Evolutionary conservation across 1,140 invertebrate species (phyloP).

Genomic region (Tetragonula clypearis): DNA sequence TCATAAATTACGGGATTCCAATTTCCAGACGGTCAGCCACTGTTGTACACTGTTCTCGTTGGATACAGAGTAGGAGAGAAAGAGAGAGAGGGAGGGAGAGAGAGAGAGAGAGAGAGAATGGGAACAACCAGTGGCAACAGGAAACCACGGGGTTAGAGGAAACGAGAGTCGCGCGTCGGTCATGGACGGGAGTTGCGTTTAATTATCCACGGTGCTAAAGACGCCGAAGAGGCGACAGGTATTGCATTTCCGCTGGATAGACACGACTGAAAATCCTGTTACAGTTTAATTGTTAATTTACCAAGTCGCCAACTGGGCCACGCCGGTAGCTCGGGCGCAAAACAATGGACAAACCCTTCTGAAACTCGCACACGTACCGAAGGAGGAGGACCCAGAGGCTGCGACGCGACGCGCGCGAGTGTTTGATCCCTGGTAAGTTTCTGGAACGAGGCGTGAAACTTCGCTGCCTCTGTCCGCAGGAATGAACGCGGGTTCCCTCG

Average conservation of each 20-base stretch:
- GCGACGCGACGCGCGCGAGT: background rate
- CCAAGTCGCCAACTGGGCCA: slow-evolving; percentile 53
- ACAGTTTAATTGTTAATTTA: slow-evolving; percentile 76
- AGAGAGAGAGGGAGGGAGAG: too few relatives aligned
- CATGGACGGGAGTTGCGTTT: slow-evolving; percentile 65
- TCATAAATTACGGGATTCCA: slow-evolving; percentile 74
- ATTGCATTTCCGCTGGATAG: slow-evolving; percentile 65
- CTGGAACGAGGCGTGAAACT: slow-evolving; percentile 42
- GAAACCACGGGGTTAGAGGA: slow-evolving; percentile 27
- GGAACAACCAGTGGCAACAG: slow-evolving; percentile 25
- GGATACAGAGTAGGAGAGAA: background rate
- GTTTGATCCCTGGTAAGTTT: slow-evolving; percentile 38
- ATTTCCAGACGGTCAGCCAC: slow-evolving; percentile 68
- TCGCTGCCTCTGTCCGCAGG: slow-evolving; percentile 3
- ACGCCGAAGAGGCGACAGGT: slow-evolving; percentile 37
- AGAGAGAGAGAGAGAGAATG: background rate
- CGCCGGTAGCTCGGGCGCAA: slow-evolving; percentile 27
- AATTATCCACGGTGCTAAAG: slow-evolving; percentile 70
- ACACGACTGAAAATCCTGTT: slow-evolving; percentile 71
- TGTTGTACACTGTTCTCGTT: background rate
- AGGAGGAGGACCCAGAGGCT: background rate
- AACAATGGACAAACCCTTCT: slow-evolving; percentile 45
- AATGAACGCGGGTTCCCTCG: background rate
- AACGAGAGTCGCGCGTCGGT: slow-evolving; percentile 56
- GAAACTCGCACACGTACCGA: slow-evolving; percentile 4